Evolutionary conservation across 1,140 invertebrate species (phyloP).

Genomic region (Drosophila tani): DNA sequence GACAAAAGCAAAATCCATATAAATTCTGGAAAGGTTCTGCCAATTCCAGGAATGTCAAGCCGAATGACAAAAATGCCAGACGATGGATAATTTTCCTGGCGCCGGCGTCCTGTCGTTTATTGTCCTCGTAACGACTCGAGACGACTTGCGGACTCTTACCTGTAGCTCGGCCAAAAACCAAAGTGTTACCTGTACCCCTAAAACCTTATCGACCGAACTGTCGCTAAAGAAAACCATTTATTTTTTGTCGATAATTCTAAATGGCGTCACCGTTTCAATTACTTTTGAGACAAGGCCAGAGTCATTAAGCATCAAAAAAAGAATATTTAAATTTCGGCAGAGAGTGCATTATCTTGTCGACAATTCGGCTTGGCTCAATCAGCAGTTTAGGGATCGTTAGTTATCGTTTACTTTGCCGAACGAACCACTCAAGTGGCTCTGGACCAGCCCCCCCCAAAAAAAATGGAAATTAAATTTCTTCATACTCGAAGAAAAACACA

Average conservation of each 20-base stretch:
- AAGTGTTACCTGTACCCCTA: constrained; percentile 56
- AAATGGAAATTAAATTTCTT: constrained; percentile 23
- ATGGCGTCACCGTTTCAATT: constrained; percentile 48
- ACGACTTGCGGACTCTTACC: constrained; percentile 45
- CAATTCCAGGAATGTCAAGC: constrained; percentile 62
- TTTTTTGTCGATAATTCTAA: constrained; percentile 36
- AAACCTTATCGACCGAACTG: constrained; percentile 40
- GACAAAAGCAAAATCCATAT: constrained; percentile 28
- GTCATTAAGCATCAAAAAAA: constrained; percentile 28
- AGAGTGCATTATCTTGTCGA: constrained; percentile 54
- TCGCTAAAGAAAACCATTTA: constrained; percentile 38
- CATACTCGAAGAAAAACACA: constrained; percentile 9
- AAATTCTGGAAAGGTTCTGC: constrained; percentile 44
- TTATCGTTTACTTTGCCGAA: constrained; percentile 39
- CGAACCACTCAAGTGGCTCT: constrained; percentile 15
- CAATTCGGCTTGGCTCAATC: constrained; percentile 47
- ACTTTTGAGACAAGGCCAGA: constrained; percentile 35
- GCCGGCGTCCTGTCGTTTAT: constrained; percentile 72
- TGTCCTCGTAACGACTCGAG: constrained; percentile 46
- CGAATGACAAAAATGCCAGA: constrained; percentile 55
- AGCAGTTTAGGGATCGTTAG: constrained; percentile 59
- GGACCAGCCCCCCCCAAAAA: constrained; percentile 2
- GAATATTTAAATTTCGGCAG: constrained; percentile 22
- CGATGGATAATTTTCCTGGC: constrained; percentile 58
- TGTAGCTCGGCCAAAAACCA: constrained; percentile 30